phyloP scores from a whole-genome alignment of 53 echinoderm and acorn worm genomes.

The Temnopleurus reevesii region DNA sequence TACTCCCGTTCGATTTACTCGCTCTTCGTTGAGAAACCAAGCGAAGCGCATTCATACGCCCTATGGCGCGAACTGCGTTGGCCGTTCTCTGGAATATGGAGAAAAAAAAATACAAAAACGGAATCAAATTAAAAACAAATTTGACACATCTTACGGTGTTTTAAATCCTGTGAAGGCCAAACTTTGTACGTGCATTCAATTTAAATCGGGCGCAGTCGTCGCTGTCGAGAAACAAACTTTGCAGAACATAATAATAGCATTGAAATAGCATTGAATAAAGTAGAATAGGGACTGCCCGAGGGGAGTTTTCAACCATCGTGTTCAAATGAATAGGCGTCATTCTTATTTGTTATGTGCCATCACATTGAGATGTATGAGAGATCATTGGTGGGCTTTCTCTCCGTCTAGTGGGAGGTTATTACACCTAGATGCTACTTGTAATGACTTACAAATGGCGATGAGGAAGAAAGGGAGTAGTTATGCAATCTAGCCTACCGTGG shows the following conservation, averaged over 20 bases:
- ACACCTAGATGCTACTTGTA: neutral
- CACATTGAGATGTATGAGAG: neutral
- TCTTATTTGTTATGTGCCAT: constrained; percentile 21
- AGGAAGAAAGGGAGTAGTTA: neutral
- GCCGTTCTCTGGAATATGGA: constrained; percentile 83
- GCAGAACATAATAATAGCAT: constrained; percentile 11
- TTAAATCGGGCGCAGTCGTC: neutral
- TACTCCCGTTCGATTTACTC: constrained; percentile 55
- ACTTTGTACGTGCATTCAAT: neutral
- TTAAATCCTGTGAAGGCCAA: neutral
- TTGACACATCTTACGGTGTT: neutral
- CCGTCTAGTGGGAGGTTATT: neutral
- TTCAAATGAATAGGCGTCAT: constrained; percentile 8
- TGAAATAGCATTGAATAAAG: neutral
- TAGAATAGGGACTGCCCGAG: neutral
- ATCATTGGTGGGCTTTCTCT: neutral
- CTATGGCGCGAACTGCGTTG: constrained; percentile 94
- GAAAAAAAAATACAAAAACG: constrained; percentile 26
- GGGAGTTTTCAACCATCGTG: constrained; percentile 2
- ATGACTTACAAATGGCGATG: neutral
- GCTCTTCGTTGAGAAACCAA: constrained; percentile 69
- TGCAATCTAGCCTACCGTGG: too few species aligned
- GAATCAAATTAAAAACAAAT: neutral
- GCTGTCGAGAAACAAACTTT: neutral
- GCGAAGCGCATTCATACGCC: constrained; percentile 87